Base-by-base conservation (phyloP, 2,888 invertebrate species). In the Hemistola chrysoprasaria region DNA sequence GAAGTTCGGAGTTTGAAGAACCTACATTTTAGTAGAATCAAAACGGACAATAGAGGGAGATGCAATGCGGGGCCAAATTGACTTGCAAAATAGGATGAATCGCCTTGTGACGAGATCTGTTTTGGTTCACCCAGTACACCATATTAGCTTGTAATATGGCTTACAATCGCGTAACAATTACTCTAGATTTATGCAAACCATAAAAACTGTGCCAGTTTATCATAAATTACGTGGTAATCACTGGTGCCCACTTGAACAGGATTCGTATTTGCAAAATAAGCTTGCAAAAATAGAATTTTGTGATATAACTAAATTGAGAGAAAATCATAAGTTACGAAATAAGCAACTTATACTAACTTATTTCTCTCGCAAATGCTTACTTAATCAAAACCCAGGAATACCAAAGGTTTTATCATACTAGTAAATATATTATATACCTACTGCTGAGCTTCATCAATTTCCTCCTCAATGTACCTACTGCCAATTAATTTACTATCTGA, bases 11-110 rank as follows among this genome's bases (percentile, higher is more conserved):
- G 11, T 23, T 11, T 22, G 11, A 23, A 16, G 24, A 11, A 6
- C 22, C 27, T 22, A 35, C 39, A 28, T 25, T 36, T 46, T 32
- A 32, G 33, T 38, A 50, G 21, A 57, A 54, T 47, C 48, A 53
- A 58, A 56, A 56, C 44, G 41, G 53, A 50, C 49, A 50, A 58
- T 52, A 46, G 39, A 49, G 44, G 39, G 41, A 48, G 53, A 57
- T 65, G 62, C 62, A 65, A 57, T 59, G 62, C 53, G 41, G 47
- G 52, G 46, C 52, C 46, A 58, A 53, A 73, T 73, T 74, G 77
- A 76, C 71, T 78, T 74, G 71, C 72, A 76, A 76, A 76, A 40
- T 63, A 69, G 68, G 31, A 50, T 48, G 26, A 22, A 44, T 40
- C 44, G 35, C 40, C 34, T 46, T 44, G 40, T 45, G 33, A 33